Conservation (phyloP, 2,113 vertebrate genomes). For the Columba livia region DNA sequence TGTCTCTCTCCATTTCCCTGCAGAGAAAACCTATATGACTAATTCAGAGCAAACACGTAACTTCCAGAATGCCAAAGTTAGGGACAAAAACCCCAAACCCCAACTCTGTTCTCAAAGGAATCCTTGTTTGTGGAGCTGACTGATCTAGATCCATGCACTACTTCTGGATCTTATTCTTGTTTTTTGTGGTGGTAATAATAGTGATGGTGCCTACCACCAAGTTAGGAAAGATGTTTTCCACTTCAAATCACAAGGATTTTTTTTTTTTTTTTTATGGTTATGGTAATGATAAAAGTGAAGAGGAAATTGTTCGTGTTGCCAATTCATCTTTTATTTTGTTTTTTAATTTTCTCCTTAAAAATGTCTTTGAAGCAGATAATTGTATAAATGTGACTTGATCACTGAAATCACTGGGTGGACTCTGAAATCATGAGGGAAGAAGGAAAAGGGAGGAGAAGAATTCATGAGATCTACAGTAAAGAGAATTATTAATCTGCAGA, state of each 20-base stretch:
- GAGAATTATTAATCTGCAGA: conserved; percentile 65
- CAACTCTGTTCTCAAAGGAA: neutral
- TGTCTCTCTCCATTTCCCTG: neutral
- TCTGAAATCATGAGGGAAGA: conserved; percentile 36
- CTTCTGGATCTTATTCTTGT: neutral
- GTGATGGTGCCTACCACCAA: neutral
- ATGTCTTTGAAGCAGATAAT: conserved; percentile 46
- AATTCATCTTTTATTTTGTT: conserved; percentile 4
- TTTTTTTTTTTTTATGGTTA: neutral
- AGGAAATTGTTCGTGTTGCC: conserved; percentile 6
- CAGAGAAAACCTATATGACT: neutral
- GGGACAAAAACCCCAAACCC: neutral
- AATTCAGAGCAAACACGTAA: neutral
- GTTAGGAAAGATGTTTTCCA: conserved; percentile 18
- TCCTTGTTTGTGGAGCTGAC: neutral
- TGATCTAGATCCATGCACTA: neutral
- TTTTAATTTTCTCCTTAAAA: conserved; percentile 34
- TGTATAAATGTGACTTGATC: conserved; percentile 37
- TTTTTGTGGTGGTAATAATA: conserved; percentile 21
- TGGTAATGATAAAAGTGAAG: conserved; percentile 10
- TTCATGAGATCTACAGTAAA: conserved; percentile 54
- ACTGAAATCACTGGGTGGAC: conserved; percentile 46
- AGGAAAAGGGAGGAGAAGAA: conserved; percentile 45
- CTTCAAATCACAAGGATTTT: neutral
- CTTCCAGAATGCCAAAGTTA: neutral